A percentile compares a stretch with the other conserved stretches of the same genome.
These are phyloP conservation scores for Myotis vivesi DNA, from an alignment of 2,797 vertebrate species.

Conservation along the genomic window DNA sequence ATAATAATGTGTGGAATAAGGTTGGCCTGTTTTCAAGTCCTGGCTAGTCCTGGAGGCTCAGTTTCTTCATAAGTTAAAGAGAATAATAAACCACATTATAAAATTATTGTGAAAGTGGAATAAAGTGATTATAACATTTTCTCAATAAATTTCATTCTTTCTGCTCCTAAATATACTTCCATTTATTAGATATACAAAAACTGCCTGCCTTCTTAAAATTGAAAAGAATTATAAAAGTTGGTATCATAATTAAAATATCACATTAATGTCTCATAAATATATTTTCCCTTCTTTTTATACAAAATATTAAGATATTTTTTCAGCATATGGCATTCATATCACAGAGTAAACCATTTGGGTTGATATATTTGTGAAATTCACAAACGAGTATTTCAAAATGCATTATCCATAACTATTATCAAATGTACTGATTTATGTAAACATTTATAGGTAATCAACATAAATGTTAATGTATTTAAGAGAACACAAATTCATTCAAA, in stretches of 20 bases:
- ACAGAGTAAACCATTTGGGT: neutral
- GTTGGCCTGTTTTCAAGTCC: neutral
- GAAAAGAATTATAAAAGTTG: neutral
- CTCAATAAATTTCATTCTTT: neutral
- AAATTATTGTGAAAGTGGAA: neutral
- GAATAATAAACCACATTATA: neutral
- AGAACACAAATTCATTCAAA: neutral
- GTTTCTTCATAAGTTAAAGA: constrained; percentile 1
- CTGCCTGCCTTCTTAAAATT: neutral
- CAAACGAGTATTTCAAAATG: neutral
- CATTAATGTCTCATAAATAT: neutral
- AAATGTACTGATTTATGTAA: neutral
- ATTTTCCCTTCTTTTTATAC: neutral
- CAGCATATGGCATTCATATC: neutral
- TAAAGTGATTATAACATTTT: neutral
- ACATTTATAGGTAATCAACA: neutral
- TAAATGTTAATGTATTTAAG: neutral
- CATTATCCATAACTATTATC: neutral
- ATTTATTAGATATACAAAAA: neutral
- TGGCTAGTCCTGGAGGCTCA: neutral
- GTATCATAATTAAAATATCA: neutral
- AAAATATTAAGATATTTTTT: neutral
- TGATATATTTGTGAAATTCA: neutral
- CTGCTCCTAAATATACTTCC: neutral
- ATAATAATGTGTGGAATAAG: neutral